A percentile compares a stretch with the other conserved stretches of the same genome.
These are phyloP conservation scores for Falco punctatus DNA, from an alignment of 2,113 vertebrate genomes.

Conservation along the genomic window DNA sequence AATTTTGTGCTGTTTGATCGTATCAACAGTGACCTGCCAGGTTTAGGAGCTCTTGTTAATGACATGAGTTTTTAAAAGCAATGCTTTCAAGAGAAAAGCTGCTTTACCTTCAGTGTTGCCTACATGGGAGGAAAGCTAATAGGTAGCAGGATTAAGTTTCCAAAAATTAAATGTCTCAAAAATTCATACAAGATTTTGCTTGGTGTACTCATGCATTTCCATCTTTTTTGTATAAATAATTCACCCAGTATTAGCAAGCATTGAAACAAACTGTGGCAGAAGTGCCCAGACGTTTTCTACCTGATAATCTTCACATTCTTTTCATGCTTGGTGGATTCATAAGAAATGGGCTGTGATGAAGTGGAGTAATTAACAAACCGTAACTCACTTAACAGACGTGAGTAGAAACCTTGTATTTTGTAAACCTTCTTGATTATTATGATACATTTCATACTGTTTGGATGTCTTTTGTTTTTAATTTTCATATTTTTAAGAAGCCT, in stretches of 20 bases:
- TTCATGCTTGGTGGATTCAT: slow-evolving; percentile 13
- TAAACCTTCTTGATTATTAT: background rate
- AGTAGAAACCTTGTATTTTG: background rate
- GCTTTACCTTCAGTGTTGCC: background rate
- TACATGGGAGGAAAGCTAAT: background rate
- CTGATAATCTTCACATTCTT: slow-evolving; percentile 39
- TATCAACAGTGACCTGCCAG: background rate
- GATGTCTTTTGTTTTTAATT: background rate
- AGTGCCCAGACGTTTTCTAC: slow-evolving; percentile 51
- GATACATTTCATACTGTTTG: background rate
- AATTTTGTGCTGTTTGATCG: slow-evolving; percentile 12
- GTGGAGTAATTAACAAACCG: slow-evolving; percentile 1
- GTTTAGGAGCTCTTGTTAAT: background rate
- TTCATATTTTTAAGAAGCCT: background rate
- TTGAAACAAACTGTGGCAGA: slow-evolving; percentile 19
- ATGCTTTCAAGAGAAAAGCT: background rate
- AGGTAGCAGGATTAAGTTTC: background rate
- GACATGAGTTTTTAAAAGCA: background rate
- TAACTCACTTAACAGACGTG: slow-evolving; percentile 19
- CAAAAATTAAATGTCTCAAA: background rate
- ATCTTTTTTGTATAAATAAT: background rate
- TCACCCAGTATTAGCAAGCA: background rate
- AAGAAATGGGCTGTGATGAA: background rate
- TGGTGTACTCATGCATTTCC: background rate
- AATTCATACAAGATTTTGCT: background rate